These are phyloP conservation scores for Thalassaphorura encarpata DNA, from an alignment of 1,140 invertebrate species.

Conservation along the genomic window DNA sequence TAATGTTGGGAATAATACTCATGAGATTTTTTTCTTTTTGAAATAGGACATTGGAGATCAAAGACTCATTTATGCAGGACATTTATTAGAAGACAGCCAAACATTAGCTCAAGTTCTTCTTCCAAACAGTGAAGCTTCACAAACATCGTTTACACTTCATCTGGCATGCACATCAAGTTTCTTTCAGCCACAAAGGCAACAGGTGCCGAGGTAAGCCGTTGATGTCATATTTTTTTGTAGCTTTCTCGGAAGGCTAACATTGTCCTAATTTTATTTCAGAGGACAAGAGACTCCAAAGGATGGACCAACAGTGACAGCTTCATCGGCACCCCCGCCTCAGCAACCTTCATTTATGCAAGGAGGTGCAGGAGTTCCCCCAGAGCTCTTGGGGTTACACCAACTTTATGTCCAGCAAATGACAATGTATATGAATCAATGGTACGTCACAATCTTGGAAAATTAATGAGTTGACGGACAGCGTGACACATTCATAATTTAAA, in stretches of 20 bases:
- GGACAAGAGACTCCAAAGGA: background rate
- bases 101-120: conserved; percentile 19
- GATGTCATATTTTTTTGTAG: no score
- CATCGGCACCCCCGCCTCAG: background rate
- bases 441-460: conserved; percentile 20
- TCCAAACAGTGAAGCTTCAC: conserved; percentile 6
- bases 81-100: conserved; percentile 28
- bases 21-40: no score
- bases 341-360: no score
- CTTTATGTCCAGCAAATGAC: conserved; percentile 29
- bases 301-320: background rate
- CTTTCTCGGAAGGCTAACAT: no score
- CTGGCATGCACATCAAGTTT: conserved; percentile 18
- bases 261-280: background rate
- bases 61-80: conserved; percentile 28
- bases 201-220: background rate
- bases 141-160: conserved; percentile 21
- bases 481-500: background rate
- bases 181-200: background rate
- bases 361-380: conserved; percentile 22
- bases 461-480: conserved; percentile 14
- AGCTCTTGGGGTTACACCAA: conserved; percentile 26
- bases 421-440: conserved; percentile 27
- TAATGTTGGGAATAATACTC: no score
- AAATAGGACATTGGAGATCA: conserved; percentile 28